Evolutionary conservation across 2,888 invertebrate species (phyloP).

Genomic region (Clusia tigrina): DNA sequence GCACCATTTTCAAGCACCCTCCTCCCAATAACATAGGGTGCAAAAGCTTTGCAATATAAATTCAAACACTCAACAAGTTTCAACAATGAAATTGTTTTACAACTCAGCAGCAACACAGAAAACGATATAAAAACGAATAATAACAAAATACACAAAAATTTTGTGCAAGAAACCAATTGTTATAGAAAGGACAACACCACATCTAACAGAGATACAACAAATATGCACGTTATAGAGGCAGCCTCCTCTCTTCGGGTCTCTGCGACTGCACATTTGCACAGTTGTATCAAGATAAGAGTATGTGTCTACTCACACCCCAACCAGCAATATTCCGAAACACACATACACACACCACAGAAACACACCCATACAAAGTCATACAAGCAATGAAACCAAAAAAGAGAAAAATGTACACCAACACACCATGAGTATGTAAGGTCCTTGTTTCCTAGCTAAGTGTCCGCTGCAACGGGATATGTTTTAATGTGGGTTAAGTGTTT

Average conservation of each 20-base stretch:
- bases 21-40: background rate
- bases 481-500: constrained; percentile 3
- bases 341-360: background rate
- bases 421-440: no score
- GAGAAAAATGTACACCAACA: no score
- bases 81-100: constrained; percentile 14
- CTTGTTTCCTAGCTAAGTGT: constrained; percentile 2
- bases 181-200: no score
- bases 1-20: no score
- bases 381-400: no score
- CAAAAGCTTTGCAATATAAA: constrained; percentile 5
- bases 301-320: no score
- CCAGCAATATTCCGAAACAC: no score
- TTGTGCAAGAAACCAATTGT: background rate
- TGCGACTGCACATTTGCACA: no score
- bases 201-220: no score
- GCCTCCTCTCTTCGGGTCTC: no score
- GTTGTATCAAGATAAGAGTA: no score
- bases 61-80: constrained; percentile 18
- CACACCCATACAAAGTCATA: background rate
- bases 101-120: constrained; percentile 9
- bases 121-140: constrained; percentile 6
- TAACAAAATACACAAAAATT: background rate
- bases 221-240: no score
- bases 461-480: background rate